These are phyloP conservation scores for Puffinus mauretanicus DNA, from an alignment of 2,113 vertebrate genomes.

Conservation along the genomic window DNA sequence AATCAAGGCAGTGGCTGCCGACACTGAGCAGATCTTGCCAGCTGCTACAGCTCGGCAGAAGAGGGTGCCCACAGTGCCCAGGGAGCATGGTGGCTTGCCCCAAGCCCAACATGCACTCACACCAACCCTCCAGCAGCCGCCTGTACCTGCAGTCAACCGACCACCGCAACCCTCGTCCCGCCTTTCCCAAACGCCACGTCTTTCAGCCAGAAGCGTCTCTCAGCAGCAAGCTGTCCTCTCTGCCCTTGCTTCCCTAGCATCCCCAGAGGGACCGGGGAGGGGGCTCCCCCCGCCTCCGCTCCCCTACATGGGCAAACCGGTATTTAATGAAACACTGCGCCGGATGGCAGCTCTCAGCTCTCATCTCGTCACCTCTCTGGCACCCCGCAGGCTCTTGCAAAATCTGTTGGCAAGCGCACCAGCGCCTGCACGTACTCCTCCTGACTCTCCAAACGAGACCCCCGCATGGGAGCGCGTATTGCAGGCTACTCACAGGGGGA, in stretches of 20 bases:
- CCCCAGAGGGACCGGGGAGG: not conserved
- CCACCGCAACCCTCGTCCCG: accelerated
- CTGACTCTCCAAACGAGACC: not conserved
- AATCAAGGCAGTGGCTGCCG: not conserved
- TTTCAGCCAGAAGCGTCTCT: not conserved
- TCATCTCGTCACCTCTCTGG: not conserved
- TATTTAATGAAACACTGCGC: not conserved
- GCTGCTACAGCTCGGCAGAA: not conserved
- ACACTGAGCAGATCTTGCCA: accelerated
- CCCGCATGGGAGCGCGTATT: accelerated
- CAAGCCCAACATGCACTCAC: accelerated
- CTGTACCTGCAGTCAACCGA: accelerated
- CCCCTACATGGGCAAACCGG: accelerated
- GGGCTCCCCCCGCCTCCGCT: accelerated
- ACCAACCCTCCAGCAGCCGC: not conserved
- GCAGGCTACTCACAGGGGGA: not conserved
- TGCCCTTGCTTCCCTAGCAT: not conserved
- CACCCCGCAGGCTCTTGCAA: not conserved
- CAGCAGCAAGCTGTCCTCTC: not conserved
- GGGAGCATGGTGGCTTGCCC: accelerated
- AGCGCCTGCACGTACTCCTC: accelerated
- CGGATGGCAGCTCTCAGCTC: not conserved
- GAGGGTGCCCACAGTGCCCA: not conserved
- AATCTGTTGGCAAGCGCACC: not conserved
- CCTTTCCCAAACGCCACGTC: not conserved